Evolutionary conservation across 2,888 invertebrate genomes (phyloP).

Genomic region (Heteromurus nitidus): DNA sequence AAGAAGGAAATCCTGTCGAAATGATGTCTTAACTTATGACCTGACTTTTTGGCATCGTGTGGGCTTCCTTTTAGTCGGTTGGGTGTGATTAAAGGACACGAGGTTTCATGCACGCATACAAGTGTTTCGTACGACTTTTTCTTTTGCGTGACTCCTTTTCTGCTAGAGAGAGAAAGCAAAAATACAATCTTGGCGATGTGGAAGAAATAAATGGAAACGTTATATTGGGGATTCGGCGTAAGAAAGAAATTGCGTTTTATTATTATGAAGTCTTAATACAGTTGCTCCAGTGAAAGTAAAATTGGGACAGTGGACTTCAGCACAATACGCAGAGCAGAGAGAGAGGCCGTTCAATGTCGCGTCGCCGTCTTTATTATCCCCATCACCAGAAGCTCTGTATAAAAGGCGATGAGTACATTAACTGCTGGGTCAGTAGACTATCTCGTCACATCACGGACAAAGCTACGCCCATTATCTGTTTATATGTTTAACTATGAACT

Average conservation of each 20-base stretch:
- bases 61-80: not conserved
- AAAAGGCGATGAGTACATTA: no score
- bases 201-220: not conserved
- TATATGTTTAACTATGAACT: no score
- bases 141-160: no score
- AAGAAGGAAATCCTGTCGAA: conserved; percentile 46
- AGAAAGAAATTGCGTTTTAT: not conserved
- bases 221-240: no score
- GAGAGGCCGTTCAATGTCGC: no score
- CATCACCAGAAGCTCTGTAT: no score
- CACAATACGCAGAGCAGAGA: no score
- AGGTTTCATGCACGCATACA: not conserved
- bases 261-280: not conserved
- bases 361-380: no score
- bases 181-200: not conserved
- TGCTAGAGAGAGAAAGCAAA: not conserved
- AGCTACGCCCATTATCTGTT: no score
- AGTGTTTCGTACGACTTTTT: not conserved
- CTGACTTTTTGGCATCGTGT: conserved; percentile 43
- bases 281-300: not conserved
- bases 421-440: no score
- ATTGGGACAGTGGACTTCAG: not conserved
- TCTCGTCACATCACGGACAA: no score
- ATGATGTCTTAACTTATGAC: conserved; percentile 45
- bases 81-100: not conserved